These are phyloP conservation scores for Dendrolimus houi DNA, from an alignment of 2,888 invertebrate species.

Conservation along the genomic window DNA sequence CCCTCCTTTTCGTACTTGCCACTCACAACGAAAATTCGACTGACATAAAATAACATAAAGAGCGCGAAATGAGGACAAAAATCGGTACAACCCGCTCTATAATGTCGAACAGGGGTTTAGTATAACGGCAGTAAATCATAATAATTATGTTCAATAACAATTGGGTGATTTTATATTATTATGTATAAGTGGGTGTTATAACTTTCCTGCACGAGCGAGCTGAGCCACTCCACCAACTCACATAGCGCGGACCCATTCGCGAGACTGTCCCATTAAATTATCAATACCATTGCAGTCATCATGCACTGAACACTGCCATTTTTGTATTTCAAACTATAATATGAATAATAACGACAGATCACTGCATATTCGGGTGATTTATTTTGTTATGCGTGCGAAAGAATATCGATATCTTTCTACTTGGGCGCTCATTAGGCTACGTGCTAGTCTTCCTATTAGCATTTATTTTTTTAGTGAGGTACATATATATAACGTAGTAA, in stretches of 20 bases:
- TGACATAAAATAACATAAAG: no score
- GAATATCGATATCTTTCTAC: not conserved
- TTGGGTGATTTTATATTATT: no score
- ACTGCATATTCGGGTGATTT: not conserved
- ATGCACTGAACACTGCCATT: not conserved
- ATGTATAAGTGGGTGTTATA: not conserved
- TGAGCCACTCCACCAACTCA: constrained; percentile 23
- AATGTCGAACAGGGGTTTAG: no score
- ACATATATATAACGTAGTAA: not conserved
- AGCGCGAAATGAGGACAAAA: no score
- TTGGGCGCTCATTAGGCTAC: constrained; percentile 3
- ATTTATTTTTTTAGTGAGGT: constrained; percentile 6
- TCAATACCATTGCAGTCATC: not conserved
- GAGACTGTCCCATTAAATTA: not conserved
- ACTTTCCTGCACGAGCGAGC: constrained; percentile 24
- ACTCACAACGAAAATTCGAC: no score
- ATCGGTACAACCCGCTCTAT: no score
- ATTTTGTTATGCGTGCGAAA: not conserved
- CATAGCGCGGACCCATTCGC: not conserved
- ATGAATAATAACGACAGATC: not conserved
- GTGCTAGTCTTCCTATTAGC: constrained; percentile 13
- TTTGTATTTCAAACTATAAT: not conserved
- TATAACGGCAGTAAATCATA: no score
- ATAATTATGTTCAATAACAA: no score
- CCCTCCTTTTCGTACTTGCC: no score